phyloP scores from a whole-genome alignment of 2,888 invertebrate genomes.

The Dicroscelio sp. region DNA sequence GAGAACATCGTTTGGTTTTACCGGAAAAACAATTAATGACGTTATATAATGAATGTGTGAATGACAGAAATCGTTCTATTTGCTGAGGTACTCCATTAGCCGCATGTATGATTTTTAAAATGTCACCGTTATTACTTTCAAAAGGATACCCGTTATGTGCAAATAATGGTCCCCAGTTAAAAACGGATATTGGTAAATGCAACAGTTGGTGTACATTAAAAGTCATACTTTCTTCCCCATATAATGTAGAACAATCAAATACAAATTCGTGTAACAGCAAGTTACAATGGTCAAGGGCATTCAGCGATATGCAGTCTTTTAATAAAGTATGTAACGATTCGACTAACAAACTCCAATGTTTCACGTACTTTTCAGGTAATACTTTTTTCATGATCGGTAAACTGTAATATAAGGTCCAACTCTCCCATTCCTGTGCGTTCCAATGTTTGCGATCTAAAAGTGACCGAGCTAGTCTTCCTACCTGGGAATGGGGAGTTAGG shows the following conservation, averaged over 20 bases:
- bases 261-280: slow-evolving; percentile 22
- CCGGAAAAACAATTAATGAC: too few species aligned
- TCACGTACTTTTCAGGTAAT: slow-evolving; percentile 10
- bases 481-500: not conserved
- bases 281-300: slow-evolving; percentile 33
- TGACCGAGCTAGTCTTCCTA: slow-evolving; percentile 23
- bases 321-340: slow-evolving; percentile 26
- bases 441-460: slow-evolving; percentile 11
- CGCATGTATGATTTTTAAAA: slow-evolving; percentile 43
- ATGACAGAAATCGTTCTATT: too few species aligned
- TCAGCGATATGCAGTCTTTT: not conserved
- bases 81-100: too few species aligned
- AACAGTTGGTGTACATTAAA: slow-evolving; percentile 66
- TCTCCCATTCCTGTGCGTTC: slow-evolving; percentile 48
- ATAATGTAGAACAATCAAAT: slow-evolving; percentile 25
- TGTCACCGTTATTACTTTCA: slow-evolving; percentile 13
- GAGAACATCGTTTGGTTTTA: too few species aligned
- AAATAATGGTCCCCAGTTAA: slow-evolving; percentile 6
- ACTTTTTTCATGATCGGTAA: not conserved
- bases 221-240: slow-evolving; percentile 51
- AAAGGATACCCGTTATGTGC: not conserved
- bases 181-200: slow-evolving; percentile 59
- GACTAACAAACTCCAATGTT: slow-evolving; percentile 46
- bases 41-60: too few species aligned
- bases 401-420: slow-evolving; percentile 32